Evolutionary conservation across 1,140 invertebrate species (phyloP).

Genomic region (Leptopilina clavipes): DNA sequence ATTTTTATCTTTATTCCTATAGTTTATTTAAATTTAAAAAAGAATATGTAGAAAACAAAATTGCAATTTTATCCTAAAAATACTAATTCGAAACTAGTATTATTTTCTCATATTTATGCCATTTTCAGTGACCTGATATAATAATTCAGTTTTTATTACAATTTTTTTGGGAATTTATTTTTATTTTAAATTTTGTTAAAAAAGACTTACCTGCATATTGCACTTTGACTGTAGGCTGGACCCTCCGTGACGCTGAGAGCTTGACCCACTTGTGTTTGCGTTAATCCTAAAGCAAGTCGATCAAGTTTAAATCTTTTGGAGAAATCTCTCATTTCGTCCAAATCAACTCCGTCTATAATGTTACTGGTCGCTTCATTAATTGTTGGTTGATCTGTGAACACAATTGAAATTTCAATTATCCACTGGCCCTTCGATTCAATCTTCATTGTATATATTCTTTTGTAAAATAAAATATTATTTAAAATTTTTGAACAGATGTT

Average conservation of each 20-base stretch:
- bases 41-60: no score
- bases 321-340: constrained; percentile 99
- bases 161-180: no score
- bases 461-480: no score
- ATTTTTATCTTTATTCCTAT: no score
- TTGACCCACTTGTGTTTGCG: constrained; percentile 97
- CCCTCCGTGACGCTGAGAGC: constrained; percentile 96
- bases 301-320: constrained; percentile 97
- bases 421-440: no score
- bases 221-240: constrained; percentile 98
- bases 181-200: constrained; percentile 63
- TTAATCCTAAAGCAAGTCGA: constrained; percentile 92
- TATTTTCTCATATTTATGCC: constrained; percentile 60
- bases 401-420: neutral
- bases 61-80: neutral
- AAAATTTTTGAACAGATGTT: no score
- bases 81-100: no score
- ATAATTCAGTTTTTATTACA: constrained; percentile 40
- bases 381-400: constrained; percentile 86
- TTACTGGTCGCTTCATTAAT: constrained; percentile 95
- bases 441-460: no score
- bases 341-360: constrained; percentile 95
- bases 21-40: no score
- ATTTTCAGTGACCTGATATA: constrained; percentile 72
- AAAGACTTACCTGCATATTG: constrained; percentile 93